A percentile compares a stretch with the other conserved stretches of the same genome.
These are phyloP conservation scores for Drosophila rhopaloa DNA, from an alignment of 1,140 invertebrate genomes.

Conservation along the genomic window DNA sequence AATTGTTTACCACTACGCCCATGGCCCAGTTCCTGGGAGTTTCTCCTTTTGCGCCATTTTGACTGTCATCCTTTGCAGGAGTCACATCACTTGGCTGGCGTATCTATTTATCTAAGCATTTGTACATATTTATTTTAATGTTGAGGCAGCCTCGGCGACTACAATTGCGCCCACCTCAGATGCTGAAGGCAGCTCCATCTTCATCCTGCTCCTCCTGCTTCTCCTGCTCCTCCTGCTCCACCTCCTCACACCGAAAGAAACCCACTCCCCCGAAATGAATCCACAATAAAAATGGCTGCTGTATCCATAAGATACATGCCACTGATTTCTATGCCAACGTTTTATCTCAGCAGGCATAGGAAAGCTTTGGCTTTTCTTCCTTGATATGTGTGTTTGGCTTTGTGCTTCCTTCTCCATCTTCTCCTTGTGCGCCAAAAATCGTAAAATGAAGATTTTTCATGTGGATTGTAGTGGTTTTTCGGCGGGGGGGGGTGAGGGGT, in stretches of 20 bases:
- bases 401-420: slow-evolving; percentile 18
- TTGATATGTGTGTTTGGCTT: slow-evolving; percentile 72
- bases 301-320: slow-evolving; percentile 83
- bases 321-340: slow-evolving; percentile 79
- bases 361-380: slow-evolving; percentile 58
- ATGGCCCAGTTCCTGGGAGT: slow-evolving; percentile 14
- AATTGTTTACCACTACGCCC: not conserved
- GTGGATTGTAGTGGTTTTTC: slow-evolving; percentile 64
- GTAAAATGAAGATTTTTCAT: slow-evolving; percentile 84
- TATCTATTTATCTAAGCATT: slow-evolving; percentile 84
- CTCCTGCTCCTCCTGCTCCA: too few relatives aligned
- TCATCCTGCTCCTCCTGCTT: too few relatives aligned
- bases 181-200: slow-evolving; percentile 29
- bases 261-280: slow-evolving; percentile 65
- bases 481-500: not conserved
- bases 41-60: slow-evolving; percentile 74
- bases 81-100: slow-evolving; percentile 75
- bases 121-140: slow-evolving; percentile 84
- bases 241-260: not conserved
- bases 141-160: slow-evolving; percentile 69
- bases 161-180: slow-evolving; percentile 68
- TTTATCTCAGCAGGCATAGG: slow-evolving; percentile 67
- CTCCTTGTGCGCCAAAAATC: slow-evolving; percentile 61
- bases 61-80: slow-evolving; percentile 79
- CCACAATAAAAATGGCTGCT: slow-evolving; percentile 82